Evolutionary conservation across 2,113 vertebrate genomes (phyloP), one percentile per base, ranked within the genome.

Genomic region (Melanotaenia duboulayi): DNA sequence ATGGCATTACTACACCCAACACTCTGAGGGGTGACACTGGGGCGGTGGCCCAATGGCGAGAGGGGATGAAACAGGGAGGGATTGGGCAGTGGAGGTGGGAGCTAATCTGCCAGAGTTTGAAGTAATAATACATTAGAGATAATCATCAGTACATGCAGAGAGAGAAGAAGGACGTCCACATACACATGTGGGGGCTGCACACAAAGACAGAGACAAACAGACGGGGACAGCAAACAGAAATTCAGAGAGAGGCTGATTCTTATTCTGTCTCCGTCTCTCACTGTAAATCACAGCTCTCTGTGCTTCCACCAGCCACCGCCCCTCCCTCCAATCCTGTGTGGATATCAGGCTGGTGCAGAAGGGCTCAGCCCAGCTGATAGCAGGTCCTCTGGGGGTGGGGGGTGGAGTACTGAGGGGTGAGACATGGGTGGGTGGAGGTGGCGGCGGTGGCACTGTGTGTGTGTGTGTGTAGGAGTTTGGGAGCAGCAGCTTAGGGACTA

Each of bases 281-380:
- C 89, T 87, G 85, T 89, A 90, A 87, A 89, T 90, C 88, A 88
- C 84, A 69, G 81, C 81, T 57, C 84, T 79, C 83, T 87, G 79
- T 82, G 72, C 76, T 74, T 73, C 77, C 66, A 71, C 82, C 86
- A 39, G 62, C 83, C 50, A 25, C 70, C 23, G 58, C 88, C 84
- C 84, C 89, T 85, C 88, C 87, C 87, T 82, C 79, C 83, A 82
- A 83, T 73, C 56, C 88, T 76, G 81, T 32, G 85, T 78, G 88
- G 84, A 88, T 94, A 93, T 94, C 90, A 91, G 91, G 80, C 90
- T 70, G 71, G 82, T 87, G 90, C 91, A 94, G 92, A 84, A 90
- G 89, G 82, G 83, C 88, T 90, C 90, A 89, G 89, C 86, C 83
- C 78, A 87, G 84, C 88, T 85, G 92, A 92, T 93, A 92, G 92